Evolutionary conservation across 2,113 vertebrate species (phyloP).

Genomic region (Rhineura floridana): DNA sequence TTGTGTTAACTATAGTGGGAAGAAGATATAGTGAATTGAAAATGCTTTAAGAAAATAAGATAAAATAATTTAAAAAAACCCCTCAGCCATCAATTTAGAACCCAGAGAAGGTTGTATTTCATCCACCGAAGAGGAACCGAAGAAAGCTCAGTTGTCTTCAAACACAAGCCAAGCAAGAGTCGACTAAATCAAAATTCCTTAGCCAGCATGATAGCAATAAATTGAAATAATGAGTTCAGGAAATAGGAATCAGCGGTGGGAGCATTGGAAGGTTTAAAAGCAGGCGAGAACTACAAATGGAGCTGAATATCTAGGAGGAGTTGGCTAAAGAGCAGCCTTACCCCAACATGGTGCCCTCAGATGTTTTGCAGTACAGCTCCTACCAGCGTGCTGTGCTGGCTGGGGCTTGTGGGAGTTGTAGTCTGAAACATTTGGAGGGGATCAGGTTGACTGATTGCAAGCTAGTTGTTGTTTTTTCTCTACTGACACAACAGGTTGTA

Average conservation of each 20-base stretch:
- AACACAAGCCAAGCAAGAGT: background rate
- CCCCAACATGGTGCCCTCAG: too few species aligned
- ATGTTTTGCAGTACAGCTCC: too few species aligned
- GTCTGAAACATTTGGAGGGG: too few species aligned
- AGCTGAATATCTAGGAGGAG: too few species aligned
- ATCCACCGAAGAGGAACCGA: background rate
- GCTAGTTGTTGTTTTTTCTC: background rate
- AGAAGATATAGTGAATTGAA: background rate
- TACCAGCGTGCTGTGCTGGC: too few species aligned
- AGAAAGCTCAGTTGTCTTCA: background rate
- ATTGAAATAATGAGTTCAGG: background rate
- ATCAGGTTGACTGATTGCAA: too few species aligned
- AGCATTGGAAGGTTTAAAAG: background rate
- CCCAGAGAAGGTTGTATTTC: background rate
- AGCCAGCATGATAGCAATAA: background rate
- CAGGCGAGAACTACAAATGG: background rate
- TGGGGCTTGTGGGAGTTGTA: too few species aligned
- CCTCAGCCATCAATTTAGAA: background rate
- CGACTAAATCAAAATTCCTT: background rate
- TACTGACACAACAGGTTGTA: background rate
- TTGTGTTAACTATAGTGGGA: constrained; percentile 13
- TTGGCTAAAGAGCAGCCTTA: background rate
- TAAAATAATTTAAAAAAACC: background rate
- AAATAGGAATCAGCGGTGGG: background rate
- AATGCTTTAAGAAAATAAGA: background rate